Base-by-base conservation (phyloP, 2,888 invertebrate genomes). In the Masnerella sp. region DNA sequence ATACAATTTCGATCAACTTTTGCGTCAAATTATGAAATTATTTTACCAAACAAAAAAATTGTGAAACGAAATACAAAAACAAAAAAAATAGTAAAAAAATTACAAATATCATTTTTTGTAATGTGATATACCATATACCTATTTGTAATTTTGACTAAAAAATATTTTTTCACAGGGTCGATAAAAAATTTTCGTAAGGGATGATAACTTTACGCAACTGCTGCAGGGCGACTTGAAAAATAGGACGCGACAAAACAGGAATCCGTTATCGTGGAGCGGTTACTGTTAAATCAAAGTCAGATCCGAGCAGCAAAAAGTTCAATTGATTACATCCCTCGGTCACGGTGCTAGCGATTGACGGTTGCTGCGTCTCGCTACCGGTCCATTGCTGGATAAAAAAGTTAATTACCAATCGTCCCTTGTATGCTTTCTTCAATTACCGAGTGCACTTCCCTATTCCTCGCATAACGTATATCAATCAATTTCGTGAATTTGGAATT, bases 291-390 rank as follows among this genome's bases (percentile, higher is more conserved):
- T 69, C 75, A 76, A 76, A 78, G 75, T 64, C 74, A 61, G 51
- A 62, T 49, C 43, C 40, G 52, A 22, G 30, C 1, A 30, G 56
- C 69, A 81, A 79, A 81, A 80, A 75, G 70, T 75, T 56, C 79
- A 75, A 81, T 81, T 80, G 81, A 82, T 80, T 79, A 74, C 78
- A 79, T 81, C 78, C 78, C 68, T 72, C 61, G 62, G 56, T 64
- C 70, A 70, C 68, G 74, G 61, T 78, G 69, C 42, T 47, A 59
- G 28, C 64, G 68, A 67, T 65, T 74, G 62, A 73, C 65, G 58
- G 43, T 71, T 56, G 42, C 65, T 54, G 51, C 62, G 36, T 11
- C 36, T 54, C 52, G 51, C 18, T 36, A 38, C 30, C 38, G 30
- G 22, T 52, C 59, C 42, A 28, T 47, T 32, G 38, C 34, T 74